Conservation (phyloP, 2,113 vertebrate species). For the Eretmochelys imbricata region DNA sequence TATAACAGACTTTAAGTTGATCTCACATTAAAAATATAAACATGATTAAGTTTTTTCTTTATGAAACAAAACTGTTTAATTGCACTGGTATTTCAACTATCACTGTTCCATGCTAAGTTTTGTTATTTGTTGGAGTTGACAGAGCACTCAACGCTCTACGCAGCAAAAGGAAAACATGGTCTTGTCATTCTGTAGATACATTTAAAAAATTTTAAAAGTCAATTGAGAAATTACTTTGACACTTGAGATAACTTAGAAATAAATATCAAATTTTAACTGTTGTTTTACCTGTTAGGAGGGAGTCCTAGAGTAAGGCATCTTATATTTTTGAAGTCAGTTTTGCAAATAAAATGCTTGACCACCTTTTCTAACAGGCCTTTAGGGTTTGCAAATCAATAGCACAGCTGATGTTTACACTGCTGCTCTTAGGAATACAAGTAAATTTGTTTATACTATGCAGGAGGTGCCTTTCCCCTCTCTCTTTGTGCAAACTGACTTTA, state of each 20-base stretch:
- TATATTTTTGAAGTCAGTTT: neutral
- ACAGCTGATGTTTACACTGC: rapidly evolving
- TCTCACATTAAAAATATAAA: neutral
- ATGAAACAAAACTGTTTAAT: conserved; percentile 18
- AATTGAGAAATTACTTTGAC: neutral
- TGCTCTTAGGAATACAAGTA: neutral
- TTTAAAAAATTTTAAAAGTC: conserved; percentile 2
- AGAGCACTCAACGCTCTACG: neutral
- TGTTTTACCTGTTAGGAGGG: neutral
- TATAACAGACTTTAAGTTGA: neutral
- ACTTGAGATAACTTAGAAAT: neutral
- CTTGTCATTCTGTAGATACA: neutral
- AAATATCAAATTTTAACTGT: neutral
- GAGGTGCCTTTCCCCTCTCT: neutral
- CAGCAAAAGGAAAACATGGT: neutral
- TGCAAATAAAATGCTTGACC: neutral
- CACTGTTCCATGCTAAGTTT: neutral
- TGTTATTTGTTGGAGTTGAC: neutral
- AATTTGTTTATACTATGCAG: neutral
- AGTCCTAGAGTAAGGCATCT: neutral
- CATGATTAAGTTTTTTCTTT: neutral
- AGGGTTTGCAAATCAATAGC: neutral
- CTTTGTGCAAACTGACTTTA: neutral
- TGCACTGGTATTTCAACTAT: conserved; percentile 14
- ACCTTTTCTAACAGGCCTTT: neutral